phyloP scores from a whole-genome alignment of 2,888 invertebrate species.

The Ophion obscuratus region DNA sequence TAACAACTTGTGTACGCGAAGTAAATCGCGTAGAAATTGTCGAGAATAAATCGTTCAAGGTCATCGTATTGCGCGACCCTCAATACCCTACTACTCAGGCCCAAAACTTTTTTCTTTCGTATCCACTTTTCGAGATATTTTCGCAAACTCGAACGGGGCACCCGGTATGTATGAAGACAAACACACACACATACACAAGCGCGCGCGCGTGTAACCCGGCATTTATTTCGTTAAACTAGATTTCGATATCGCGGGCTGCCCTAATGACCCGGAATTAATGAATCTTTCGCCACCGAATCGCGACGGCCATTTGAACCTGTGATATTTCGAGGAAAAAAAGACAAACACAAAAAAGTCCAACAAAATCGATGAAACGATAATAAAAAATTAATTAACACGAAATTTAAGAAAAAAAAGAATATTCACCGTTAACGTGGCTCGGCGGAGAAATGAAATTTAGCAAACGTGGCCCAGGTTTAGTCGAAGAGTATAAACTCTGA shows the following conservation, averaged over 20 bases:
- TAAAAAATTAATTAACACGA: not conserved
- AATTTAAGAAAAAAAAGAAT: not conserved
- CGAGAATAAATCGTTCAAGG: not conserved
- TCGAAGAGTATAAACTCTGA: not conserved
- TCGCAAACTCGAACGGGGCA: not conserved
- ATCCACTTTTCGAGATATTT: not conserved
- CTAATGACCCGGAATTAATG: conserved; percentile 54
- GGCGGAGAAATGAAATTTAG: no score
- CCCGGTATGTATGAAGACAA: not conserved
- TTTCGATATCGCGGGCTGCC: conserved; percentile 69
- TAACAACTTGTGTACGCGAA: not conserved
- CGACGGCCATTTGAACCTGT: conserved; percentile 81
- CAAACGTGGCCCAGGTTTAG: not conserved
- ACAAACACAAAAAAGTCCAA: not conserved
- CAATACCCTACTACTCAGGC: no score
- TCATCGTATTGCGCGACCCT: not conserved
- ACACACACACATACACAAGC: not conserved
- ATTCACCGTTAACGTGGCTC: not conserved
- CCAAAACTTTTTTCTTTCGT: not conserved
- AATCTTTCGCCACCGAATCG: conserved; percentile 71
- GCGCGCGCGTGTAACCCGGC: conserved; percentile 70
- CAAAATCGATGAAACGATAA: conserved; percentile 68
- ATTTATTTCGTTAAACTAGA: conserved; percentile 78
- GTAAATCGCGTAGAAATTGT: not conserved
- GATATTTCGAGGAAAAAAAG: conserved; percentile 76